These are phyloP conservation scores for Neodiprion fabricii DNA, from an alignment of 1,140 invertebrate species.

Conservation along the genomic window DNA sequence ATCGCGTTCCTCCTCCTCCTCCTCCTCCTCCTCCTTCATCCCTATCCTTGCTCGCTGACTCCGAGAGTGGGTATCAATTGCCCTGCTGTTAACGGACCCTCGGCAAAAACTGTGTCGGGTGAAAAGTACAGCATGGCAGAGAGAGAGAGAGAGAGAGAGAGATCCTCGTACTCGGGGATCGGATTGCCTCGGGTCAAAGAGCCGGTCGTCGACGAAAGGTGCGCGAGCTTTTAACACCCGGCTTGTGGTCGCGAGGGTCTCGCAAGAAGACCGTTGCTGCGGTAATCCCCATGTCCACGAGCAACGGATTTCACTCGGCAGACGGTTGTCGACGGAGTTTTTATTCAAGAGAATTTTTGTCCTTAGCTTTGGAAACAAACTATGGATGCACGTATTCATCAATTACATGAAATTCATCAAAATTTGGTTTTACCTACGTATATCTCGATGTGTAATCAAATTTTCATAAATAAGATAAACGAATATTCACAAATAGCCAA, in stretches of 20 bases:
- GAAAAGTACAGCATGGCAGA: slow-evolving; percentile 9
- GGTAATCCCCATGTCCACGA: background rate
- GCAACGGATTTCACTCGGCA: background rate
- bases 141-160: slow-evolving; percentile 28
- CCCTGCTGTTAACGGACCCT: background rate
- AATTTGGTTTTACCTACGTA: no score
- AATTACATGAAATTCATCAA: no score
- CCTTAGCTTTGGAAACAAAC: no score
- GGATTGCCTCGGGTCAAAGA: slow-evolving; percentile 17
- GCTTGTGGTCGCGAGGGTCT: background rate
- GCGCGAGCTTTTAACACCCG: background rate
- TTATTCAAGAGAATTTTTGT: no score
- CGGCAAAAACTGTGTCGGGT: background rate
- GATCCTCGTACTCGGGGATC: slow-evolving; percentile 14
- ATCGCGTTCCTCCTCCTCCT: no score
- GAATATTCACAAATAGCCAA: no score
- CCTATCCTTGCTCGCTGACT: background rate
- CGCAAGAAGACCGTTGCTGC: background rate
- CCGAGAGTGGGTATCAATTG: background rate
- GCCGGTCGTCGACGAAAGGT: background rate
- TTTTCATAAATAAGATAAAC: no score
- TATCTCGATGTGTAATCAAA: no score
- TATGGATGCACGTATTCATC: no score
- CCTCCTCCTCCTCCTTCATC: background rate
- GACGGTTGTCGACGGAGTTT: background rate